Base-by-base conservation (phyloP, 2,113 vertebrate species). In the Hipposideros armiger region DNA sequence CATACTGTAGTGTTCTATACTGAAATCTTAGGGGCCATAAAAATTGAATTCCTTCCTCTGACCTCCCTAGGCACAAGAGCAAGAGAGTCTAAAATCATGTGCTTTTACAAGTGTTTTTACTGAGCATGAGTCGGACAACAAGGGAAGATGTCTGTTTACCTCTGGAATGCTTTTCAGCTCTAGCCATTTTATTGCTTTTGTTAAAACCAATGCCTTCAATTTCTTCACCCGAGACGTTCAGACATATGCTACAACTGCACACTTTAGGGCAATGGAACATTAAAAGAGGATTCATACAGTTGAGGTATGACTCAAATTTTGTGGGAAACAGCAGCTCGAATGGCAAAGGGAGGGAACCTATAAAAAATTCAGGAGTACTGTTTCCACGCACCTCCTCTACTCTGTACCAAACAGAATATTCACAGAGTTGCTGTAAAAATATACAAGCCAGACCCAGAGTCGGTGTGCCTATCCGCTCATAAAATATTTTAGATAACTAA, bases 251-350 rank as follows among this genome's bases (percentile, higher is more conserved):
- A 97, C 95, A 92, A 91, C 94, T 90, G 72, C 47, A 47, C 95
- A 97, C 97, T 97, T 98, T 94, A 95, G 96, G 96, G 96, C 88
- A 97, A 96, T 90, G 92, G 96, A 98, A 98, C 96, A 98, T 97
- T 98, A 95, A 98, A 97, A 97, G 87, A 81, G 95, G 97, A 97
- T 98, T 98, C 98, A 97, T 89, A 93, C 94, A 78, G 94, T 90
- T 97, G 97, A 98, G 95, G 97, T 98, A 97, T 97, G 98, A 97
- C 97, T 98, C 95, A 97, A 97, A 98, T 98, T 98, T 91, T 98
- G 98, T 98, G 97, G 97, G 88, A 97, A 96, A 98, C 92, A 98
- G 98, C 95, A 97, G 97, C 96, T 92, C 96, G 97, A 95, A 95
- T 0, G 26, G 96, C 95, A 97, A 97, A 97, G 96, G 93, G 86